Base-by-base conservation (phyloP, 2,113 vertebrate genomes). In the Sinocyclocheilus anophthalmus region DNA sequence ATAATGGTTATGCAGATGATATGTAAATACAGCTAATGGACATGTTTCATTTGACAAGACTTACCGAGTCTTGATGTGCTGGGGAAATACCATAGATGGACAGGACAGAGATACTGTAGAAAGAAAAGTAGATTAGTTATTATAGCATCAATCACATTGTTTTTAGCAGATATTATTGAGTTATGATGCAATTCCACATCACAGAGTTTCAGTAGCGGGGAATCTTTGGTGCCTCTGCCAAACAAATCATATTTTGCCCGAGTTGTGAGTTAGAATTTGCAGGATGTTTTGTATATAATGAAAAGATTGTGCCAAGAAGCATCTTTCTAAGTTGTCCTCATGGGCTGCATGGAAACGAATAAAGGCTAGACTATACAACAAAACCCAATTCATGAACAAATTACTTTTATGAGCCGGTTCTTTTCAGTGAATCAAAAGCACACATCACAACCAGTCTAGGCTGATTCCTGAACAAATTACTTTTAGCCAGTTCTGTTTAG, bases 1-100 rank as follows among this genome's bases (percentile, higher is more conserved):
- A 73, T 81, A 85, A 81, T 88, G 75, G 61, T 26, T 90, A 90
- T 89, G 88, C 63, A 88, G 87, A 90, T 89, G 7, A 81, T 81
- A 90, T 89, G 85, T 88, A 89, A 89, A 89, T 81, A 83, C 50
- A 50, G 73, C 70, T 85, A 85, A 88, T 86, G 72, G 48, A 76
- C 81, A 53, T 83, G 63, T 55, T 84, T 59, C 63, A 76, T 45
- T 79, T 33, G 48, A 87, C 55, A 59, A 77, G 20, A 59, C 57
- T 61, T 61, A 53, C 37, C 9, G 13, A 20, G 65, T 20, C 33
- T 65, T 69, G 22, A 61, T 65, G 5, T 65, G 70, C 55, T 53
- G 72, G 33, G 12, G 39, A 84, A 50, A 76, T 39, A 82, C 6
- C 30, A 45, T 63, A 61, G 53, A 69, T 22, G 61, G 81, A 61